phyloP scores from a whole-genome alignment of 2,113 vertebrate genomes.

The Capreolus pygargus region DNA sequence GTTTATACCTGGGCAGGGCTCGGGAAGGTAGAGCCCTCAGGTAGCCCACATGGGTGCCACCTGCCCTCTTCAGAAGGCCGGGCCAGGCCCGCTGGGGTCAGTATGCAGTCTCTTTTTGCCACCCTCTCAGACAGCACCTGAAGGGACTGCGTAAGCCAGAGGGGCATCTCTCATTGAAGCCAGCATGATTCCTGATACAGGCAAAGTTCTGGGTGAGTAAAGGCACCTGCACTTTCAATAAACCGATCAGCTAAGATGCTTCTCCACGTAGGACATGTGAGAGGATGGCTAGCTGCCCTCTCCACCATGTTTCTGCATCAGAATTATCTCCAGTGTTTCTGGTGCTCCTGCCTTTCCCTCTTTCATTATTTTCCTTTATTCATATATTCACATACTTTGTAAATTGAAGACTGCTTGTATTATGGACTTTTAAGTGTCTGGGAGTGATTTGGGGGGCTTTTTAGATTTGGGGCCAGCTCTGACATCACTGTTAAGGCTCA shows the following conservation, averaged over 20 bases:
- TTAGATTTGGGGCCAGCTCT: neutral
- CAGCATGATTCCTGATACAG: slow-evolving; percentile 40
- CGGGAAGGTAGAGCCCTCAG: neutral
- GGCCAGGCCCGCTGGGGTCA: neutral
- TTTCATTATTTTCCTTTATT: neutral
- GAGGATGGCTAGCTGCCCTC: neutral
- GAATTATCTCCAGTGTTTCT: neutral
- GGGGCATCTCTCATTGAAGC: neutral
- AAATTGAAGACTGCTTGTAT: neutral
- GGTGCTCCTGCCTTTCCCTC: neutral
- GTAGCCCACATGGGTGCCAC: neutral
- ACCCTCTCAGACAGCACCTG: neutral
- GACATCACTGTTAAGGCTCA: neutral
- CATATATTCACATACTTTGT: neutral
- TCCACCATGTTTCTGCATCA: neutral
- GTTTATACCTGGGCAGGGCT: slow-evolving; percentile 31
- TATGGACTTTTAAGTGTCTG: neutral
- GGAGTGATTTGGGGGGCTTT: neutral
- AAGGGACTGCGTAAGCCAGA: neutral
- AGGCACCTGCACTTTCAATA: neutral
- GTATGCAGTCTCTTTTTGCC: neutral
- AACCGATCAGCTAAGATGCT: neutral
- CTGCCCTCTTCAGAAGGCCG: neutral
- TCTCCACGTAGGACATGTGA: neutral
- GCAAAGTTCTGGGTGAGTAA: slow-evolving; percentile 54